Conservation (phyloP, 2,797 vertebrate species). For the Xyrichtys novacula region DNA sequence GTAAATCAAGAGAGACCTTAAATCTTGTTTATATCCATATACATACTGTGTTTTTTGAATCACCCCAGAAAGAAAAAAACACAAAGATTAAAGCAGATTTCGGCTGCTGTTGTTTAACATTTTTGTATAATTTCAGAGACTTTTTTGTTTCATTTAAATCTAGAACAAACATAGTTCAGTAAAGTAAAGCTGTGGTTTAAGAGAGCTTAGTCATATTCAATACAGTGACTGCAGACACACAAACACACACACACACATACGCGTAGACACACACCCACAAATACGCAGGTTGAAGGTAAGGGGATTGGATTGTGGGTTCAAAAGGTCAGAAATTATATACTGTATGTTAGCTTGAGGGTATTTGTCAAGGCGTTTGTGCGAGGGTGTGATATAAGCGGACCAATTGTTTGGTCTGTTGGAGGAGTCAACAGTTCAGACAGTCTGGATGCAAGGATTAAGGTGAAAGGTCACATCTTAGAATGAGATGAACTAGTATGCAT, state of each 20-base stretch:
- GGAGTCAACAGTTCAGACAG: constrained; percentile 52
- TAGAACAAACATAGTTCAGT: not conserved
- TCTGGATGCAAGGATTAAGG: constrained; percentile 54
- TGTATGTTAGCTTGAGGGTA: constrained; percentile 6
- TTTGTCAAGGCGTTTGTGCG: constrained; percentile 5
- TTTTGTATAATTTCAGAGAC: not conserved
- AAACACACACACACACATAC: constrained; percentile 1
- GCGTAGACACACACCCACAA: constrained; percentile 3
- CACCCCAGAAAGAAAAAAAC: too few species aligned
- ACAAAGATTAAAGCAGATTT: too few species aligned
- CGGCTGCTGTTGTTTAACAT: too few species aligned
- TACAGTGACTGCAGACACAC: not conserved
- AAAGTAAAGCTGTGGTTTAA: constrained; percentile 2
- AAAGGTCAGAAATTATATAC: constrained; percentile 18
- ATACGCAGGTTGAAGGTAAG: not conserved
- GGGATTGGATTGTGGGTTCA: constrained; percentile 34
- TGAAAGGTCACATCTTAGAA: constrained; percentile 50
- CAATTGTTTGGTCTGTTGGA: constrained; percentile 33
- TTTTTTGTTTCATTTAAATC: not conserved
- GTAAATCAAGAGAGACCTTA: too few species aligned
- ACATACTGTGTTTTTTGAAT: too few species aligned
- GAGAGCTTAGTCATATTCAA: not conserved
- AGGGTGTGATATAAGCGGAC: not conserved
- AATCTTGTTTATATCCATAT: too few species aligned
- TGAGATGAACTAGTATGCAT: constrained; percentile 37